Evolutionary conservation across 1,140 invertebrate species (phyloP).

Genomic region (Drosophila mojavensis): DNA sequence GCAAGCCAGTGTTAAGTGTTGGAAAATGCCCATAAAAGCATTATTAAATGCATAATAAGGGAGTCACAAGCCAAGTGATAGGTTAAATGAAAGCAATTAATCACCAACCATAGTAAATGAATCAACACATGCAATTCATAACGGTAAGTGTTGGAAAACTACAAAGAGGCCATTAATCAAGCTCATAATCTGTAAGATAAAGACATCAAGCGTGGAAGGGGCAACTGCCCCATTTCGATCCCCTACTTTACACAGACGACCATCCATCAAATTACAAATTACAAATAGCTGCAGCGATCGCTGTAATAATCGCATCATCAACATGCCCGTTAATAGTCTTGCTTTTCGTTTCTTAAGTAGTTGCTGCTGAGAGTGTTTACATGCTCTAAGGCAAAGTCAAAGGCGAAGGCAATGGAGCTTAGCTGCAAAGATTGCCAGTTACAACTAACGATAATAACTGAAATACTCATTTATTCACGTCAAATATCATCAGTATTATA

Average conservation of each 20-base stretch:
- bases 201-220: conserved; percentile 32
- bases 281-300: background rate
- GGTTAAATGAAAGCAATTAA: conserved; percentile 7
- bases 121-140: conserved; percentile 59
- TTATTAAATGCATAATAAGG: too few relatives aligned
- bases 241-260: conserved; percentile 1
- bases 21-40: background rate
- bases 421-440: too few relatives aligned
- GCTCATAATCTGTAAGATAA: conserved; percentile 2
- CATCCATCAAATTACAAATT: conserved; percentile 37
- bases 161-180: conserved; percentile 8
- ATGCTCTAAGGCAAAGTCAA: background rate
- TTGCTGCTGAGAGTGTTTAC: background rate
- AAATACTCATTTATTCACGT: too few relatives aligned
- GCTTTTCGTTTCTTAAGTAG: conserved; percentile 11
- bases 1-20: background rate
- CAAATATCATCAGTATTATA: too few relatives aligned
- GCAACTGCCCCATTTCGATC: conserved; percentile 12
- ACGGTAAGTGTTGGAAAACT: conserved; percentile 54
- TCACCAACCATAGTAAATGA: background rate
- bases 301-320: conserved; percentile 12
- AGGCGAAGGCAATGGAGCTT: too few relatives aligned
- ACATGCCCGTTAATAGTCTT: conserved; percentile 16
- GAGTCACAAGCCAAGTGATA: too few relatives aligned
- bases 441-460: too few relatives aligned